Conservation (phyloP, 1,140 invertebrate genomes). For the Drosophila oshimai region DNA sequence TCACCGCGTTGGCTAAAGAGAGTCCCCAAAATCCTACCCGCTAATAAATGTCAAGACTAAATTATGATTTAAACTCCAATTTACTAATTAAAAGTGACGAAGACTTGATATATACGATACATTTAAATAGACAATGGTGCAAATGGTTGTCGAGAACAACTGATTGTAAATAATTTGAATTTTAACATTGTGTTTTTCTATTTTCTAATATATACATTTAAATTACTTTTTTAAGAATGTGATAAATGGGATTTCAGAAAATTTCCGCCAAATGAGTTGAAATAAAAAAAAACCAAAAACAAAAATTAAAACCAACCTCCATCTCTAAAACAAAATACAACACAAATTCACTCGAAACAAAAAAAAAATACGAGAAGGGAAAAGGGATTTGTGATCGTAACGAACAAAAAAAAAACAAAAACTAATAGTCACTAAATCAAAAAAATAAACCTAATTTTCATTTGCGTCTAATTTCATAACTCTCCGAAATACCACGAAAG, state of each 20-base stretch:
- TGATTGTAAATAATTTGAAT: not conserved
- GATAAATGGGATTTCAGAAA: not conserved
- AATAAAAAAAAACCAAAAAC: not conserved
- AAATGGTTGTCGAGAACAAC: not conserved
- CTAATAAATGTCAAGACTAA: not conserved
- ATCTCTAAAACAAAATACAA: not conserved
- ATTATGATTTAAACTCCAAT: not conserved
- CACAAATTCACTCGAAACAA: not conserved
- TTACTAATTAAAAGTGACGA: not conserved
- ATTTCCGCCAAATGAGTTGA: not conserved
- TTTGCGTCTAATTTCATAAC: constrained; percentile 18
- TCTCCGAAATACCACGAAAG: not conserved
- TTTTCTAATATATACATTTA: constrained; percentile 5
- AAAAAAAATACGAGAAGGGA: not conserved
- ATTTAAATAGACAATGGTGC: not conserved
- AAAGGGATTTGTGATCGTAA: too few relatives aligned
- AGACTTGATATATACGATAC: not conserved
- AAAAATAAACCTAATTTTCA: not conserved
- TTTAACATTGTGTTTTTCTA: not conserved
- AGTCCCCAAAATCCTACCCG: not conserved
- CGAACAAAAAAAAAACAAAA: not conserved
- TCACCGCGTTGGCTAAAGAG: not conserved
- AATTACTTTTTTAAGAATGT: not conserved
- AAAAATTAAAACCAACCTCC: too few relatives aligned
- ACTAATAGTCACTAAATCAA: not conserved